These are phyloP conservation scores for Pelagia noctiluca DNA, from an alignment of 30 jellyfish, hydroid and myxozoan species.

Conservation along the genomic window DNA sequence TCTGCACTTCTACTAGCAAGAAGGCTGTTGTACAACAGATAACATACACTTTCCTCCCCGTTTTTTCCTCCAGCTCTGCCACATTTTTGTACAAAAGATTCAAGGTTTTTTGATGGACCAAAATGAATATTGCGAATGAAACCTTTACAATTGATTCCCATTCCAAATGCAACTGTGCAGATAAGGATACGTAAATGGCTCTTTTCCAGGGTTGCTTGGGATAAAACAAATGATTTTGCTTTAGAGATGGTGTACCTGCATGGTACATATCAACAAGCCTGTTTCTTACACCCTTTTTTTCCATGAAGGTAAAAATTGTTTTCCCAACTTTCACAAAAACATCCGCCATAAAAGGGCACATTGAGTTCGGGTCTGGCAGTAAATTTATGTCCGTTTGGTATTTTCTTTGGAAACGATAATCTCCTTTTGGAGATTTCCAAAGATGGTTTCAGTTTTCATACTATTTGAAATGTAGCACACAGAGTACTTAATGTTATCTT, in stretches of 20 bases:
- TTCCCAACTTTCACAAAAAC: constrained; percentile 3
- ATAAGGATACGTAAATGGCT: constrained; percentile 23
- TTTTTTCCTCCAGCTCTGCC: constrained; percentile 57
- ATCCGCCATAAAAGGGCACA: constrained; percentile 32
- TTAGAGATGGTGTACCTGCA: constrained; percentile 45
- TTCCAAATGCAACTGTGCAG: constrained; percentile 45
- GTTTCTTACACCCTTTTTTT: not conserved
- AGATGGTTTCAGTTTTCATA: not conserved
- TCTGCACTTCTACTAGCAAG: constrained; percentile 6
- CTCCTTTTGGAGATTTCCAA: constrained; percentile 4
- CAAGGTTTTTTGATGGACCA: constrained; percentile 37
- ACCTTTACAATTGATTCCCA: constrained; percentile 40
- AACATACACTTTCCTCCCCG: constrained; percentile 30
- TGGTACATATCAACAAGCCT: constrained; percentile 43
- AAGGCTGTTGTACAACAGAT: constrained; percentile 20
- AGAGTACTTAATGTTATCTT: not conserved
- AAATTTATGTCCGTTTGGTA: constrained; percentile 9
- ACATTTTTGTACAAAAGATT: constrained; percentile 28
- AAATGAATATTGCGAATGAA: constrained; percentile 23
- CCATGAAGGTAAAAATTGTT: constrained; percentile 14
- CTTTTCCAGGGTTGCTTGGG: not conserved
- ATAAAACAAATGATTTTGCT: constrained; percentile 5
- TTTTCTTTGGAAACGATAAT: not conserved
- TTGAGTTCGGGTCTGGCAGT: constrained; percentile 28
- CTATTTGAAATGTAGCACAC: not conserved